These are phyloP conservation scores for Zaprionus lineosus DNA, from an alignment of 2,888 invertebrate genomes.

Conservation along the genomic window DNA sequence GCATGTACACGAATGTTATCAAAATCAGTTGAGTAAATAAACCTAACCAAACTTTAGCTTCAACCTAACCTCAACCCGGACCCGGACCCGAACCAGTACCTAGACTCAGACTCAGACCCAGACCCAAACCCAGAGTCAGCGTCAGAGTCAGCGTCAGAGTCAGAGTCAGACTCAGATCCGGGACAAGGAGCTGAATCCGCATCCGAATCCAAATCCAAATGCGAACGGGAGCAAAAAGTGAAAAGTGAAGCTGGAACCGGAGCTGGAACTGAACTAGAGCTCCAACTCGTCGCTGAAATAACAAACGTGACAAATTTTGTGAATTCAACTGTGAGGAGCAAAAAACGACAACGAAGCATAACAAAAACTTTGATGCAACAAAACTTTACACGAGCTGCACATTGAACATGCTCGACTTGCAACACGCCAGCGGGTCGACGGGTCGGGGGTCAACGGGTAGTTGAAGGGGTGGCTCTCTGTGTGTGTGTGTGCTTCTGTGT, in stretches of 20 bases:
- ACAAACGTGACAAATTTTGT: constrained; percentile 82
- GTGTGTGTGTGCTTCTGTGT: not conserved
- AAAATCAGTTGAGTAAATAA: constrained; percentile 82
- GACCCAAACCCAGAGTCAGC: not conserved
- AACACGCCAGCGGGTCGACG: no score
- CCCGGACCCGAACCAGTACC: no score
- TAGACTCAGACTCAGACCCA: not conserved
- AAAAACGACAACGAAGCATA: constrained; percentile 57
- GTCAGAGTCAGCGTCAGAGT: not conserved
- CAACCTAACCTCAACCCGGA: constrained; percentile 2
- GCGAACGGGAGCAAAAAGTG: no score
- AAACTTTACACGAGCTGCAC: constrained; percentile 61
- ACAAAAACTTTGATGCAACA: constrained; percentile 74
- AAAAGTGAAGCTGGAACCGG: no score
- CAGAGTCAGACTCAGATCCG: not conserved
- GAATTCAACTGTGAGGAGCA: constrained; percentile 73
- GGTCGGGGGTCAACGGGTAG: no score
- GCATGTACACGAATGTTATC: constrained; percentile 81
- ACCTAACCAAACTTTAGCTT: constrained; percentile 48
- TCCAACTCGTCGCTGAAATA: constrained; percentile 63
- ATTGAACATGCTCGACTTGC: no score
- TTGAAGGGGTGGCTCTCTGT: not conserved
- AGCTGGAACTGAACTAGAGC: constrained; percentile 27
- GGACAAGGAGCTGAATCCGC: not conserved
- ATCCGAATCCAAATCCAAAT: no score